A percentile compares a stretch with the other conserved stretches of the same genome.
These are phyloP conservation scores for Keiferia lycopersicella DNA, from an alignment of 2,888 invertebrate species.

Conservation along the genomic window DNA sequence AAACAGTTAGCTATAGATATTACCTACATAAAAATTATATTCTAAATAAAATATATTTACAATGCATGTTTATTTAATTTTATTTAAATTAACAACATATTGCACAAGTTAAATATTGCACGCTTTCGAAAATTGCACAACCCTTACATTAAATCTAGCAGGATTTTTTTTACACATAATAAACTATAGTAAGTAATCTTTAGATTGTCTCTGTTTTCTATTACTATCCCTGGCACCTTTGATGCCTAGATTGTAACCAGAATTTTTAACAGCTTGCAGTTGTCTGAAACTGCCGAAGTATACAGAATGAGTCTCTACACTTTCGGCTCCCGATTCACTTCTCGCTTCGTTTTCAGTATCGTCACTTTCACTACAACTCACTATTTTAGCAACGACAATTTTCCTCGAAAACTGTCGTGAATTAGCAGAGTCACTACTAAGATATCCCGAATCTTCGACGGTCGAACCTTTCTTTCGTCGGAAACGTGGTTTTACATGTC, in stretches of 20 bases:
- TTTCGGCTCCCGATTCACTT: constrained; percentile 93
- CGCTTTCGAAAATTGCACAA: constrained; percentile 50
- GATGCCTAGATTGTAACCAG: constrained; percentile 36
- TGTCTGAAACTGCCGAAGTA: constrained; percentile 89
- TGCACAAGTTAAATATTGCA: too few relatives aligned
- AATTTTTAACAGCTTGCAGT: constrained; percentile 51
- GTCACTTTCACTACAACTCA: constrained; percentile 87
- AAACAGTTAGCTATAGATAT: too few relatives aligned
- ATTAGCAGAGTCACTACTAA: constrained; percentile 90
- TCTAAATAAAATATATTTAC: background rate
- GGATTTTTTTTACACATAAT: constrained; percentile 31
- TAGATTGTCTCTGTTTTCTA: constrained; percentile 45
- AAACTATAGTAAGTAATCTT: constrained; percentile 39
- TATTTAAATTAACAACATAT: constrained; percentile 41
- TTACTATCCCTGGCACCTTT: constrained; percentile 49
- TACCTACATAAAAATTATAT: constrained; percentile 36
- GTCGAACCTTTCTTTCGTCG: constrained; percentile 63
- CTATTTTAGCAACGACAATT: constrained; percentile 73
- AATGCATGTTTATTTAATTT: background rate
- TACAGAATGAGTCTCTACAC: constrained; percentile 92
- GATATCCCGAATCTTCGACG: constrained; percentile 90
- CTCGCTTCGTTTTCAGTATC: constrained; percentile 90
- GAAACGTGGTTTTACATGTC: constrained; percentile 50
- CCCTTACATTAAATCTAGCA: constrained; percentile 31
- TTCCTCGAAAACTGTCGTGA: constrained; percentile 72